Conservation (phyloP, 2,888 invertebrate species). For the Stictocephala bisonia region DNA sequence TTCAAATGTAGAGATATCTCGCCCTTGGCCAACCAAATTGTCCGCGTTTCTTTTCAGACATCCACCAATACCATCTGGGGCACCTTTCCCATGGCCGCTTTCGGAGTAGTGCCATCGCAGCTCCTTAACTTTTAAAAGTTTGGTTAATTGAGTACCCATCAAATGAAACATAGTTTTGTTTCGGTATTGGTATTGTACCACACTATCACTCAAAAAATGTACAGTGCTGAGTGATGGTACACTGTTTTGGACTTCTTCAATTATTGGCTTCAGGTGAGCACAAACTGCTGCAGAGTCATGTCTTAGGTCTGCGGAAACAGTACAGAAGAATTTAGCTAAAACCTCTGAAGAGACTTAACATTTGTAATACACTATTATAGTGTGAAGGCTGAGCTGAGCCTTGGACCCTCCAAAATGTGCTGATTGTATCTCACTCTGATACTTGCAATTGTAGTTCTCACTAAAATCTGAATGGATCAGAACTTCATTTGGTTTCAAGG, state of each 20-base stretch:
- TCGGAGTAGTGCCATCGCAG: slow-evolving; percentile 18
- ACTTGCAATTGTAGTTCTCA: slow-evolving; percentile 14
- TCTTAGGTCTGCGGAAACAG: slow-evolving; percentile 26
- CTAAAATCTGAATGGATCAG: slow-evolving; percentile 38
- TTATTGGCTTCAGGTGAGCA: slow-evolving; percentile 28
- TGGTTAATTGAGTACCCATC: slow-evolving; percentile 31
- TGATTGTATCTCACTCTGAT: background rate
- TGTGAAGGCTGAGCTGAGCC: slow-evolving; percentile 25
- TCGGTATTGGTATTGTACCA: slow-evolving; percentile 25
- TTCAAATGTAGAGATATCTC: slow-evolving; percentile 24
- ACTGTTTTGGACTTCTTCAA: slow-evolving; percentile 25
- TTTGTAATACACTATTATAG: slow-evolving; percentile 27
- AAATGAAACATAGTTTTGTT: slow-evolving; percentile 26
- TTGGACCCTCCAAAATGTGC: slow-evolving; percentile 5
- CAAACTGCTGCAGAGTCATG: slow-evolving; percentile 39
- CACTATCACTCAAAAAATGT: slow-evolving; percentile 33
- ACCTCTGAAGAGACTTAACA: slow-evolving; percentile 27
- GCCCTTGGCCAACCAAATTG: slow-evolving; percentile 7
- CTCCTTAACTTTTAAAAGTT: slow-evolving; percentile 33
- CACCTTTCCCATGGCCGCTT: slow-evolving; percentile 21
- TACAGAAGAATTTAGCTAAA: slow-evolving; percentile 32
- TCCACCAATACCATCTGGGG: slow-evolving; percentile 14
- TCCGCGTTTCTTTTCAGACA: slow-evolving; percentile 15
- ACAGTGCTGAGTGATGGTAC: slow-evolving; percentile 33
- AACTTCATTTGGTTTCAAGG: slow-evolving; percentile 22